Conservation (phyloP, 2,797 vertebrate species). For the Lophotriccus pileatus region DNA sequence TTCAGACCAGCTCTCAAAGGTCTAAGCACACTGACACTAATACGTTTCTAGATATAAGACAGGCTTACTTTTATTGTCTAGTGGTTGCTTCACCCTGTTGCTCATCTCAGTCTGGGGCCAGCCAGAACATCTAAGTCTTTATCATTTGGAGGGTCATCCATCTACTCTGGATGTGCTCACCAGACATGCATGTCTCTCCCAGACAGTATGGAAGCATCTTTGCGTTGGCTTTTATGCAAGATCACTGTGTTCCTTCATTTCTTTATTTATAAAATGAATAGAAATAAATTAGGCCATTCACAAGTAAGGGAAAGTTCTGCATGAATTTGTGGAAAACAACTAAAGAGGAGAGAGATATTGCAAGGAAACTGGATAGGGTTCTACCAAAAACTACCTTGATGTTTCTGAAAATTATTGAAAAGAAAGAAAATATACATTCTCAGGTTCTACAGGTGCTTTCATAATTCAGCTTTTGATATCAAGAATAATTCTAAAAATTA, state of each 20-base stretch:
- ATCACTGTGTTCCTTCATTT: background rate
- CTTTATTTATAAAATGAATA: background rate
- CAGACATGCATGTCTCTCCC: fast-evolving
- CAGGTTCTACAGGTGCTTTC: background rate
- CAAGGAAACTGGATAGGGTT: background rate
- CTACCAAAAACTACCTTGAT: background rate
- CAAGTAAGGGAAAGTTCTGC: background rate
- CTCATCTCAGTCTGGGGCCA: background rate
- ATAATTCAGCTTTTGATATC: background rate
- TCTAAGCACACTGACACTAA: background rate
- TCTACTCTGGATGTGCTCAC: background rate
- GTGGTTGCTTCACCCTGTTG: background rate
- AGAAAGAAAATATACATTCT: background rate
- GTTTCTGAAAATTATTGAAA: background rate
- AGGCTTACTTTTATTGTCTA: background rate
- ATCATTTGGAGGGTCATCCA: background rate
- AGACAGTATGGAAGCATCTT: background rate
- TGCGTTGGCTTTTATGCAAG: background rate
- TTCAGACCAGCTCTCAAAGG: background rate
- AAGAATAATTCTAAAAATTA: background rate
- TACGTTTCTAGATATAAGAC: background rate
- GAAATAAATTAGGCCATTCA: background rate
- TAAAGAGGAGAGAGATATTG: background rate
- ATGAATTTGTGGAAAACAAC: background rate
- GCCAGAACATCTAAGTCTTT: background rate